These are phyloP conservation scores for Clanis bilineata DNA, from an alignment of 2,888 invertebrate genomes.

Conservation along the genomic window DNA sequence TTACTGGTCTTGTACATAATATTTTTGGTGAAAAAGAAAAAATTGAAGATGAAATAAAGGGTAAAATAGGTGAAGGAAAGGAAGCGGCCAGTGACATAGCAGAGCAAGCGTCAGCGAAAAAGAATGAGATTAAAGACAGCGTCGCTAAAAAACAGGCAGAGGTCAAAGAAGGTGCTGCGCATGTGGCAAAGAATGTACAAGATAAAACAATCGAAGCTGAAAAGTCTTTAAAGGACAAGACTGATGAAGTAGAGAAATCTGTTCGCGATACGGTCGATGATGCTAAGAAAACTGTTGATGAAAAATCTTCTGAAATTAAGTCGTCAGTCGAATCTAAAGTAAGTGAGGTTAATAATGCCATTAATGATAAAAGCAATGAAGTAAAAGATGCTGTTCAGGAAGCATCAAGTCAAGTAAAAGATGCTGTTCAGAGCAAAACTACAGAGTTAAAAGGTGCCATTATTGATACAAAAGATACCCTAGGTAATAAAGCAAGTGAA, in stretches of 20 bases:
- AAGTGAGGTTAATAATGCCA: slow-evolving; percentile 43
- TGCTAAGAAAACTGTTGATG: slow-evolving; percentile 38
- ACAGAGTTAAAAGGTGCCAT: slow-evolving; percentile 32
- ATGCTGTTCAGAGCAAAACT: slow-evolving; percentile 31
- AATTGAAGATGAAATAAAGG: slow-evolving; percentile 66
- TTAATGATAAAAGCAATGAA: slow-evolving; percentile 34
- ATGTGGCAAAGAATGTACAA: slow-evolving; percentile 39
- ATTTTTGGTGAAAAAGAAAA: slow-evolving; percentile 76
- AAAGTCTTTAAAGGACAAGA: slow-evolving; percentile 41
- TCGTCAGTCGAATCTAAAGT: slow-evolving; percentile 43
- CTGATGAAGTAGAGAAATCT: slow-evolving; percentile 43
- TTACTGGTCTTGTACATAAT: slow-evolving; percentile 70
- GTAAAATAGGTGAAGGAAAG: slow-evolving; percentile 62
- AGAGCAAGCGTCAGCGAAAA: slow-evolving; percentile 58
- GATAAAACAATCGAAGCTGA: slow-evolving; percentile 48
- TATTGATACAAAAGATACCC: slow-evolving; percentile 33
- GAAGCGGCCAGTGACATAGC: slow-evolving; percentile 58
- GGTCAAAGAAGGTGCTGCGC: slow-evolving; percentile 43
- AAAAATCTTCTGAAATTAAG: slow-evolving; percentile 38
- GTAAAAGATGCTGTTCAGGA: slow-evolving; percentile 22
- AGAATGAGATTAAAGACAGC: slow-evolving; percentile 55
- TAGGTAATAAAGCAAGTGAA: slow-evolving; percentile 29
- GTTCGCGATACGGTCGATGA: slow-evolving; percentile 42
- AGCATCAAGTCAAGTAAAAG: slow-evolving; percentile 29
- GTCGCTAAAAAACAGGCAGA: slow-evolving; percentile 53